phyloP scores from a whole-genome alignment of 2,797 vertebrate species.

The Pantherophis alleghaniensis region DNA sequence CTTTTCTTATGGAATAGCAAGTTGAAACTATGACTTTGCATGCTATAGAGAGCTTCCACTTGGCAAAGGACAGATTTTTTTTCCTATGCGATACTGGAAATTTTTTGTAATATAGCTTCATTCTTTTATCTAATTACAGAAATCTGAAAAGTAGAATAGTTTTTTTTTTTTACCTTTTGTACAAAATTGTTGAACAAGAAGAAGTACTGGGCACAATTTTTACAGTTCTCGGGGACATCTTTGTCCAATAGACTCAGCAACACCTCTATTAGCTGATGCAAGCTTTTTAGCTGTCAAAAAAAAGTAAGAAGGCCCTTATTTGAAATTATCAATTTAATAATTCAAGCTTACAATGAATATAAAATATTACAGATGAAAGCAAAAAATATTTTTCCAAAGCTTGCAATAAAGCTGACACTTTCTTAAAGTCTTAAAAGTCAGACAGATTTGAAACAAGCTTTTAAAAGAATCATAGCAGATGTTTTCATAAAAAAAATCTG shows the following conservation, averaged over 20 bases:
- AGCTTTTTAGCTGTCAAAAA: slow-evolving; percentile 74
- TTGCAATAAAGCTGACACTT: neutral
- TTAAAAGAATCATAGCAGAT: neutral
- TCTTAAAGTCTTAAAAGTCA: neutral
- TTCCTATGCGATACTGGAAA: neutral
- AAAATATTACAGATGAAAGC: neutral
- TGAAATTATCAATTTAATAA: neutral
- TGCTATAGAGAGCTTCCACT: neutral
- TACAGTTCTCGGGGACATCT: slow-evolving; percentile 97
- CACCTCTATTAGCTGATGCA: slow-evolving; percentile 86
- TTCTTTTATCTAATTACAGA: neutral
- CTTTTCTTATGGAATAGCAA: neutral
- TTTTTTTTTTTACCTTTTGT: slow-evolving; percentile 83
- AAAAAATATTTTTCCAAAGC: neutral
- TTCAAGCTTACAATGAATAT: neutral
- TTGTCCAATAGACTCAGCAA: slow-evolving; percentile 94
- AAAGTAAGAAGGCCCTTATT: slow-evolving; percentile 12
- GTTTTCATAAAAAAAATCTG: neutral
- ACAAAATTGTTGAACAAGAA: slow-evolving; percentile 95
- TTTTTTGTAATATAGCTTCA: neutral
- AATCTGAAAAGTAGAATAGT: neutral
- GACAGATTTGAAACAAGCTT: neutral
- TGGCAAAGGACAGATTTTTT: neutral
- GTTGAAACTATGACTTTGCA: neutral
- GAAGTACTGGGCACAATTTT: slow-evolving; percentile 98